Evolutionary conservation across 2,113 vertebrate genomes (phyloP).

Genomic region (Actinemys pallida): DNA sequence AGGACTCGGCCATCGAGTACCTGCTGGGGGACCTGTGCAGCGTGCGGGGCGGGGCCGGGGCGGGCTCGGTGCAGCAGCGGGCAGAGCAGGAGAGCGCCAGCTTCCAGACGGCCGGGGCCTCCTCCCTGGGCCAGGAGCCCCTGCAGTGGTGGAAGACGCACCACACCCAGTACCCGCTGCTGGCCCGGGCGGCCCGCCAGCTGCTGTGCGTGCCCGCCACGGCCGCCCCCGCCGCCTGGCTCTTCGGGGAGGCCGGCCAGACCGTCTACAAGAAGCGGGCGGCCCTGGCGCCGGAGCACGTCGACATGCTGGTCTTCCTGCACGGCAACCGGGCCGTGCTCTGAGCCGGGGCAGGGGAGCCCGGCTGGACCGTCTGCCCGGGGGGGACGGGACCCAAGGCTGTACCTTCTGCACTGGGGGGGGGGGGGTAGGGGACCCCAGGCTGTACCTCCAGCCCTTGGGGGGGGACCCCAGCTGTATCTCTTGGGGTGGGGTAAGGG

Average conservation of each 20-base stretch:
- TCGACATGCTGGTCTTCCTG: conserved; percentile 79
- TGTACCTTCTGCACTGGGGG: no score
- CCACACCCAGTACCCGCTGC: conserved; percentile 75
- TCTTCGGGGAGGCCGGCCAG: conserved; percentile 54
- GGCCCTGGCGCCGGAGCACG: conserved; percentile 71
- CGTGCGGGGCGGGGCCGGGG: conserved; percentile 31
- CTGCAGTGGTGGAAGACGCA: conserved; percentile 82
- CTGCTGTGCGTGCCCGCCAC: conserved; percentile 77
- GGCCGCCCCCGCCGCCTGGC: conserved; percentile 57
- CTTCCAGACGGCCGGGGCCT: conserved; percentile 76
- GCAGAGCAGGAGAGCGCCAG: conserved; percentile 78
- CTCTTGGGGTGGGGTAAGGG: no score
- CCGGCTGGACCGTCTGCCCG: neutral
- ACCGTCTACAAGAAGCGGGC: conserved; percentile 60
- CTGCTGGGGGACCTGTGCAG: conserved; percentile 80
- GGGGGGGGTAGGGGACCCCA: no score
- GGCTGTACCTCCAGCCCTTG: no score
- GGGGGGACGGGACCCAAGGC: no score
- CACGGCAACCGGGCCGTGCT: conserved; percentile 72
- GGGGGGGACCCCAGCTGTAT: no score
- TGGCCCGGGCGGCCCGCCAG: conserved; percentile 71
- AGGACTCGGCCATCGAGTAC: conserved; percentile 79
- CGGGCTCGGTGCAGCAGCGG: conserved; percentile 75
- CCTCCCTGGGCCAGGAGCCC: conserved; percentile 76
- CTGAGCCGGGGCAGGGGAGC: neutral